Conservation (phyloP, 1,140 invertebrate genomes). For the Lordiphosa clarofinis region DNA sequence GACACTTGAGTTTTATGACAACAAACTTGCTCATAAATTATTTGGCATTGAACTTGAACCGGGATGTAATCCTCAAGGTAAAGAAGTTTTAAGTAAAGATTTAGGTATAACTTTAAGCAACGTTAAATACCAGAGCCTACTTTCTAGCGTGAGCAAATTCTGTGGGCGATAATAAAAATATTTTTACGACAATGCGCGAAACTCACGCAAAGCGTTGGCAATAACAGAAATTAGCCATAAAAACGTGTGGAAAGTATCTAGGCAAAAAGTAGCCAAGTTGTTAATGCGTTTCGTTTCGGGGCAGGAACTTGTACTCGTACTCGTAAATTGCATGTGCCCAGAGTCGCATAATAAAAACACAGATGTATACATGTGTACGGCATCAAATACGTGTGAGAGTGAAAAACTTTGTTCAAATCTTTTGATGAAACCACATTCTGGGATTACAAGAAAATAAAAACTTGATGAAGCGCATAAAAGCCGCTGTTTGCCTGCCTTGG, state of each 20-base stretch:
- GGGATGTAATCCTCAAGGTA: not conserved
- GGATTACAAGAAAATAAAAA: constrained; percentile 33
- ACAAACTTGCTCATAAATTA: constrained; percentile 51
- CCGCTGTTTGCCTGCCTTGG: constrained; percentile 14
- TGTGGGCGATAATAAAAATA: constrained; percentile 61
- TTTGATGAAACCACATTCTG: constrained; percentile 19
- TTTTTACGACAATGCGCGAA: constrained; percentile 66
- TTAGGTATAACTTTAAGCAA: too few species aligned
- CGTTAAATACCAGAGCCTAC: constrained; percentile 17
- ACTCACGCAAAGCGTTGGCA: constrained; percentile 62
- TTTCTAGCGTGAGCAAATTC: constrained; percentile 28
- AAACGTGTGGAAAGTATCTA: constrained; percentile 53
- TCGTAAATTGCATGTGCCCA: constrained; percentile 55
- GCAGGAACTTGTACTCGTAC: constrained; percentile 10
- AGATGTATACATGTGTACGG: constrained; percentile 30
- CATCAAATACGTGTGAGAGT: constrained; percentile 15
- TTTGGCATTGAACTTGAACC: constrained; percentile 28
- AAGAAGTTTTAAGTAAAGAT: not conserved
- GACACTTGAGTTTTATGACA: constrained; percentile 55
- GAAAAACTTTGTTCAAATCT: constrained; percentile 48
- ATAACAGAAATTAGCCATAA: constrained; percentile 76
- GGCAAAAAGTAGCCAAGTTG: constrained; percentile 34
- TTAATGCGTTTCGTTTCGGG: constrained; percentile 29
- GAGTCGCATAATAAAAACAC: constrained; percentile 41
- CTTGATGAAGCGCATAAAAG: constrained; percentile 35